phyloP scores from a whole-genome alignment of 2,888 invertebrate genomes.

The Diarsia rubi region DNA sequence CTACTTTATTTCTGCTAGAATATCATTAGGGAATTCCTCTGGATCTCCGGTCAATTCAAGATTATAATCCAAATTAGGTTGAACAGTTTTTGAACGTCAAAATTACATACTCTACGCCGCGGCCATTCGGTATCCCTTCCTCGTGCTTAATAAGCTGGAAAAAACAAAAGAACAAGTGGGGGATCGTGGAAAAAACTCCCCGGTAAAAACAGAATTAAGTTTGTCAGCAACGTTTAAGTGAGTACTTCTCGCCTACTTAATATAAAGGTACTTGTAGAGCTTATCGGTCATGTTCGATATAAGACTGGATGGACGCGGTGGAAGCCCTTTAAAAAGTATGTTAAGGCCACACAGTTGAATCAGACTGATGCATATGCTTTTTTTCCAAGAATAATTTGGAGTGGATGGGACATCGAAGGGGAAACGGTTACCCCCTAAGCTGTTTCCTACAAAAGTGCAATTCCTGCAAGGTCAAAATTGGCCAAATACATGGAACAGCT shows the following conservation, averaged over 20 bases:
- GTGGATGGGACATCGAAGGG: no score
- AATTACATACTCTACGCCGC: not conserved
- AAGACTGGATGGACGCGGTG: slow-evolving; percentile 4
- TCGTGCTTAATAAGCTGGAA: not conserved
- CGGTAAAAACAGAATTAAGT: not conserved
- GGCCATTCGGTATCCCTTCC: not conserved
- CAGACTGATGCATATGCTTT: not conserved
- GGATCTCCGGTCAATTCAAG: no score
- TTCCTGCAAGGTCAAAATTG: no score
- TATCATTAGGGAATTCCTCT: no score
- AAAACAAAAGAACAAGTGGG: not conserved
- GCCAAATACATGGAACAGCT: no score
- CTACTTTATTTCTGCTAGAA: no score
- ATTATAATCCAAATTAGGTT: not conserved
- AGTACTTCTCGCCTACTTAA: not conserved
- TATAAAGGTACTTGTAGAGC: not conserved
- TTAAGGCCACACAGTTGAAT: slow-evolving; percentile 13
- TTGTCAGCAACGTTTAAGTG: not conserved
- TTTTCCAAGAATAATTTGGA: not conserved
- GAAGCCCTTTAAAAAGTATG: slow-evolving; percentile 31
- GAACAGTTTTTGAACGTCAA: not conserved
- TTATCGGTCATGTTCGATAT: not conserved
- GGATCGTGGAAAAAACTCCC: not conserved
- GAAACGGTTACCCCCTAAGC: no score
- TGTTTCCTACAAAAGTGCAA: no score